Percentiles rank a stretch among this genome's conserved stretches.
Conservation (phyloP, 2,888 invertebrate species). For the Mythimna impura region DNA sequence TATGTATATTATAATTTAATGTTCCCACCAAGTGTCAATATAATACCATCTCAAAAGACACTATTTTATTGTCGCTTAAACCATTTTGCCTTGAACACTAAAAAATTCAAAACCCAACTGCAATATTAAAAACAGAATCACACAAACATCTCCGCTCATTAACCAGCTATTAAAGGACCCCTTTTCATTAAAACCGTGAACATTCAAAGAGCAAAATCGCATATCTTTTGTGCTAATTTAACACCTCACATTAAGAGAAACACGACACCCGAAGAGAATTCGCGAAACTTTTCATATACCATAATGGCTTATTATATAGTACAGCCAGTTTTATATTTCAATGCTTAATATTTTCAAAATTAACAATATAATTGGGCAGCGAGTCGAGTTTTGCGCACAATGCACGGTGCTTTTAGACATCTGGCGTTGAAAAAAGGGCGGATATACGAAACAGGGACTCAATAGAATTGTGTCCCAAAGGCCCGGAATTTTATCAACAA, state of each 20-base stretch:
- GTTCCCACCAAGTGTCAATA: not conserved
- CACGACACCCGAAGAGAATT: slow-evolving; percentile 60
- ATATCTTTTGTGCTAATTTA: slow-evolving; percentile 65
- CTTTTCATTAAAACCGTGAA: slow-evolving; percentile 43
- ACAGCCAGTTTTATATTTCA: slow-evolving; percentile 86
- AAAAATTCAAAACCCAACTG: slow-evolving; percentile 11
- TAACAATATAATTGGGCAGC: slow-evolving; percentile 90
- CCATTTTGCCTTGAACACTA: slow-evolving; percentile 15
- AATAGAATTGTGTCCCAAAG: slow-evolving; percentile 86
- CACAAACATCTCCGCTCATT: slow-evolving; percentile 48
- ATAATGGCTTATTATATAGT: slow-evolving; percentile 89
- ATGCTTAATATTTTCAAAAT: slow-evolving; percentile 89
- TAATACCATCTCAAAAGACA: too few species aligned
- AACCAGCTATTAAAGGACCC: slow-evolving; percentile 60
- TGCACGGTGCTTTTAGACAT: slow-evolving; percentile 81
- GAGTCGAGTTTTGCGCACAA: slow-evolving; percentile 80
- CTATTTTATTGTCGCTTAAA: not conserved
- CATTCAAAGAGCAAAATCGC: slow-evolving; percentile 50
- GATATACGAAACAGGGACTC: slow-evolving; percentile 87
- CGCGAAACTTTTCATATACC: slow-evolving; percentile 61
- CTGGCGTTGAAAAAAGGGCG: slow-evolving; percentile 89
- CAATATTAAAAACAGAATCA: slow-evolving; percentile 39
- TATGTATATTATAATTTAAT: too few species aligned
- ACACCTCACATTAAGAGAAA: slow-evolving; percentile 73
- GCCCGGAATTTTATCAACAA: slow-evolving; percentile 65